phyloP scores from a whole-genome alignment of 2,113 vertebrate genomes.

The Chloroceryle aenea region DNA sequence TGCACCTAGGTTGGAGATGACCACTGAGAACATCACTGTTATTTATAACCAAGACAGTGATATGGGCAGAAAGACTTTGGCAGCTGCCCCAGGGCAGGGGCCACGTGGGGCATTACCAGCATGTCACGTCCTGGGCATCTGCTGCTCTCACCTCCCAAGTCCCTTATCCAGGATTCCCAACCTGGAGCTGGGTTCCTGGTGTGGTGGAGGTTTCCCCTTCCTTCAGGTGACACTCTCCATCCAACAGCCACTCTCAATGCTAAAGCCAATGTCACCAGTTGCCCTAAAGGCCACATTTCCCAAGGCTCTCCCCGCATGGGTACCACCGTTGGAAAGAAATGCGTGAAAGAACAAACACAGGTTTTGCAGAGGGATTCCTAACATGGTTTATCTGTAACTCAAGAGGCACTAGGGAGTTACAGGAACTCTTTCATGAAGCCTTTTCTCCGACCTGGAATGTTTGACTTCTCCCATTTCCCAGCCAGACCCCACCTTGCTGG shows the following conservation, averaged over 20 bases:
- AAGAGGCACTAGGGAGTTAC: background rate
- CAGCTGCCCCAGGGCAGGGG: background rate
- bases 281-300: background rate
- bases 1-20: background rate
- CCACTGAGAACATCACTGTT: background rate
- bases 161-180: background rate
- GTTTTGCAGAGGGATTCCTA: background rate
- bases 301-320: background rate
- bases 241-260: background rate
- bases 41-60: background rate
- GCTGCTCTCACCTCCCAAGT: background rate
- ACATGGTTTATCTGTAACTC: background rate
- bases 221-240: background rate
- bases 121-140: background rate
- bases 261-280: background rate
- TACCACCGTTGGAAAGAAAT: background rate
- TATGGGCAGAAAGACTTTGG: background rate
- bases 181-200: background rate
- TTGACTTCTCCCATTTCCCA: background rate
- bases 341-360: background rate
- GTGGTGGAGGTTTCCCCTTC: background rate
- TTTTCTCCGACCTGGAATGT: background rate
- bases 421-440: background rate
- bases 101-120: accelerated
- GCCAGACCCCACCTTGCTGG: background rate